Percentiles rank a stretch among this genome's conserved stretches.
phyloP scores from a whole-genome alignment of 2,797 vertebrate genomes.

The Heterohyrax brucei region DNA sequence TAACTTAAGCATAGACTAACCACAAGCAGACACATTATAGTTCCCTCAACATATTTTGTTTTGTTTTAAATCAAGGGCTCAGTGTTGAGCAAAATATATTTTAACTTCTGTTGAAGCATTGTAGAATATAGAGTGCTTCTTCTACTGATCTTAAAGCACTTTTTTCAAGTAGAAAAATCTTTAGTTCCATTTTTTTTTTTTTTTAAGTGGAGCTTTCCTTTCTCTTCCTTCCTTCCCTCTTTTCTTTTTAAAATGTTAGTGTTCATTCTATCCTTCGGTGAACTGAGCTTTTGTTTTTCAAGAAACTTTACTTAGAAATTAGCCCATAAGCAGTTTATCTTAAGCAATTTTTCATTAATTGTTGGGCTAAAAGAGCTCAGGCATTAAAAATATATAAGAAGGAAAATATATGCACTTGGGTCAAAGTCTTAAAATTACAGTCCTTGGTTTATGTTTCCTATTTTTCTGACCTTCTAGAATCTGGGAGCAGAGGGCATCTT shows the following conservation, averaged over 20 bases:
- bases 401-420: constrained; percentile 4
- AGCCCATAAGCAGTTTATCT: constrained; percentile 9
- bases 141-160: background rate
- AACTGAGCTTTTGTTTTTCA: background rate
- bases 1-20: constrained; percentile 51
- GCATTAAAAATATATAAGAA: constrained; percentile 49
- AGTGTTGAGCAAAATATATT: constrained; percentile 47
- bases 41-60: constrained; percentile 30
- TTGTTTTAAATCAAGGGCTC: constrained; percentile 44
- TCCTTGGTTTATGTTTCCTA: background rate
- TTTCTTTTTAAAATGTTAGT: background rate
- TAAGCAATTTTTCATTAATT: constrained; percentile 32
- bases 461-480: background rate
- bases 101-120: constrained; percentile 18
- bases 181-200: background rate
- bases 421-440: background rate
- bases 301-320: constrained; percentile 1
- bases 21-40: constrained; percentile 51
- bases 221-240: background rate
- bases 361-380: background rate
- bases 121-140: background rate
- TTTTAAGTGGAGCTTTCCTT: background rate
- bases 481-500: no score
- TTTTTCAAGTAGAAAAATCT: background rate
- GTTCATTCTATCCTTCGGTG: background rate